Evolutionary conservation across 2,888 invertebrate species (phyloP).

Genomic region (Aelia acuminata): DNA sequence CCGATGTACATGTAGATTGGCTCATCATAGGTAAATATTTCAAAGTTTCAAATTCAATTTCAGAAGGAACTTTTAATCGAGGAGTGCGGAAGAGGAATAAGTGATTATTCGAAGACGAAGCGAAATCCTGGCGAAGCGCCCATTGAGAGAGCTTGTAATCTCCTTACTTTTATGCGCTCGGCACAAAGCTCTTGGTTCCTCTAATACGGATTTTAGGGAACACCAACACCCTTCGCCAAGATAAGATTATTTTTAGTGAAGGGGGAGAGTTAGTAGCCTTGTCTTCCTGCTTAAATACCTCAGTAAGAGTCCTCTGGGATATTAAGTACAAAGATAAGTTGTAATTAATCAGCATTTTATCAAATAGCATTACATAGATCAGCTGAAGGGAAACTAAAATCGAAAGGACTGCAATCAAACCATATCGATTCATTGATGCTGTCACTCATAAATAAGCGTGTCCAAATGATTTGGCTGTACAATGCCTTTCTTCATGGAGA

Average conservation of each 20-base stretch:
- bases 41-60: not conserved
- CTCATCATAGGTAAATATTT: not conserved
- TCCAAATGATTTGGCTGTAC: no score
- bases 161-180: not conserved
- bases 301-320: not conserved
- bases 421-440: no score
- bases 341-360: no score
- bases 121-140: not conserved
- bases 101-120: not conserved
- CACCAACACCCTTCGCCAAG: not conserved
- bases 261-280: not conserved
- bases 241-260: not conserved
- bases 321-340: not conserved
- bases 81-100: not conserved
- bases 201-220: not conserved
- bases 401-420: no score
- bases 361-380: no score
- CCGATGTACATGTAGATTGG: no score
- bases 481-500: no score
- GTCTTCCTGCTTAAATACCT: not conserved
- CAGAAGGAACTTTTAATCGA: not conserved
- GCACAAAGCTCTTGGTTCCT: not conserved
- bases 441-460: no score
- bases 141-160: not conserved
- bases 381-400: no score